Conservation (phyloP, 2,797 vertebrate genomes). For the Erithacus rubecula region DNA sequence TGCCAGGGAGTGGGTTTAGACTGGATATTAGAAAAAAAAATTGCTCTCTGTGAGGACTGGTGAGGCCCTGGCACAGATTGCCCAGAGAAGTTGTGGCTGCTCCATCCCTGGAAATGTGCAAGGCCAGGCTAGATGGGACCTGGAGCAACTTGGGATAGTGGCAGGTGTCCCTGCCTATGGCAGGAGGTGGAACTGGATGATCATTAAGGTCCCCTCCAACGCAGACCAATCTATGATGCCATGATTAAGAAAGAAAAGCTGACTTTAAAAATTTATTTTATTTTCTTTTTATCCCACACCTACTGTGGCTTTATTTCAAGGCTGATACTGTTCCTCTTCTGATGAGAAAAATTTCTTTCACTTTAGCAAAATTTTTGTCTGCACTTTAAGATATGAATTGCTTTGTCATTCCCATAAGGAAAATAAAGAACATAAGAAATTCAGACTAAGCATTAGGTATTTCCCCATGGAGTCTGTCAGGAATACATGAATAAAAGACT, state of each 20-base stretch:
- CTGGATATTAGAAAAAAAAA: neutral
- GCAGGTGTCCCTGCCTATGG: neutral
- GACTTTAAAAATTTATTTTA: neutral
- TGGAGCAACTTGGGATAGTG: rapidly evolving
- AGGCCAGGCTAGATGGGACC: neutral
- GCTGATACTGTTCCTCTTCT: neutral
- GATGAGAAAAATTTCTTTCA: neutral
- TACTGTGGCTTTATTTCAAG: neutral
- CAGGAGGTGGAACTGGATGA: rapidly evolving
- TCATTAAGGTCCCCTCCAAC: neutral
- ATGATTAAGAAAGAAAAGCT: neutral
- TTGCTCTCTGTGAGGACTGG: neutral
- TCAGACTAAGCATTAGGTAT: neutral
- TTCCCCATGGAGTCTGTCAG: neutral
- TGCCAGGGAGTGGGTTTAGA: rapidly evolving
- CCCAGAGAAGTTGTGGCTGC: neutral
- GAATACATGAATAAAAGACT: neutral
- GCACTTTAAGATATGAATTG: neutral
- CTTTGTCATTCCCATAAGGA: neutral
- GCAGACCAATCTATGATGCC: neutral
- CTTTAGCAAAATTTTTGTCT: neutral
- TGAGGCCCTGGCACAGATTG: neutral
- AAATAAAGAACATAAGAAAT: neutral
- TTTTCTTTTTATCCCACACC: neutral
- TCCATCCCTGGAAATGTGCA: rapidly evolving